Base-by-base conservation (phyloP, 1,140 invertebrate genomes). In the Saccostrea glomerata region DNA sequence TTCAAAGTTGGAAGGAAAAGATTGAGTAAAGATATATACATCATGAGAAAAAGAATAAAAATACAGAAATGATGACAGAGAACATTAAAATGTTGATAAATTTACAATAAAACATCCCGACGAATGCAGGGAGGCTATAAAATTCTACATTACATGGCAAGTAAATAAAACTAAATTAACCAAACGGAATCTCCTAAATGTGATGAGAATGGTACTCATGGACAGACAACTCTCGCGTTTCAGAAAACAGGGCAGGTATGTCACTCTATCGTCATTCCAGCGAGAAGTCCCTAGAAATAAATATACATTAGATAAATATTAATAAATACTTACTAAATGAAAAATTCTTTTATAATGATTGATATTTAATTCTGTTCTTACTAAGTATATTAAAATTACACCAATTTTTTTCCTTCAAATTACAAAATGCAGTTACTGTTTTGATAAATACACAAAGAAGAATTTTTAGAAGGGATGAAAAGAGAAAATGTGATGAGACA, bases 21-120 rank as follows among this genome's bases (percentile, higher is more conserved):
- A 77, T 77, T 15, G 60, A 66, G 7, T n/a, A 7, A 7, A 66
- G 60, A 1, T 66, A 66, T n/a, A 23, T n/a, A 77, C 23, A 25
- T 15, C 2, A 77, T 77, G 70, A 12, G 70, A 77, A 13, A 30
- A 77, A 36, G 15, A 30, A 30, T 25, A 12, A 36, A 77, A 77
- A 47, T 47, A 47, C 47, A 47, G 47, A 47, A 47, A 47, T 73
- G 9, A 12, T 30, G 23, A 23, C 30, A 77, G 12, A 73, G 30
- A 13, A 77, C 13, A 77, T 77, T 36, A 77, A 77, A 77, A 77
- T 77, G 30, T n/a, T 63, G 58, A 36, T 17, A 66, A 66, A 36
- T 77, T 36, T 77, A 77, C 60, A 66, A 20, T 66, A 66, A 66
- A 66, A 66, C 60, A 66, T 23, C 60, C 60, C 60, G 5, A n/a